Evolutionary conservation across 2,113 vertebrate species (phyloP).

Genomic region (Parus major): DNA sequence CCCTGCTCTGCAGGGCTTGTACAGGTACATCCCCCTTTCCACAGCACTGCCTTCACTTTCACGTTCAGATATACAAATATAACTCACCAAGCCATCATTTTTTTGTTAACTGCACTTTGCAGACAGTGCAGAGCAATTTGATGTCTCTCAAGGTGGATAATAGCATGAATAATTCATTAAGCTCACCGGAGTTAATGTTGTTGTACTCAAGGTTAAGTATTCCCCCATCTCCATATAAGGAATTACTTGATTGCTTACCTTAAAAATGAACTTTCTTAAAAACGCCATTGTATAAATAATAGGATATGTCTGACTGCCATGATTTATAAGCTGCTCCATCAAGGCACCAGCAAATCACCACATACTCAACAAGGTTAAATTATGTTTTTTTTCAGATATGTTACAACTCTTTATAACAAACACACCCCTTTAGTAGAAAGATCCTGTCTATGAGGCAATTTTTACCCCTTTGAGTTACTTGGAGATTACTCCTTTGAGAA

Average conservation of each 20-base stretch:
- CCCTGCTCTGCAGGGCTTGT: neutral
- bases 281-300: conserved; percentile 33
- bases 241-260: conserved; percentile 40
- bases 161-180: conserved; percentile 71
- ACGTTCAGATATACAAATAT: conserved; percentile 17
- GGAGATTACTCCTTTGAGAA: neutral
- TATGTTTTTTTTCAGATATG: neutral
- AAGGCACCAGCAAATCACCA: neutral
- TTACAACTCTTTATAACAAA: neutral
- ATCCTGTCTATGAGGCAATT: neutral
- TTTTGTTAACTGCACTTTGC: conserved; percentile 22
- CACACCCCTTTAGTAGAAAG: neutral
- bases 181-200: conserved; percentile 23
- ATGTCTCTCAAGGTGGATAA: conserved; percentile 58
- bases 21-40: neutral
- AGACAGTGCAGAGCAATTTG: conserved; percentile 40
- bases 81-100: conserved; percentile 41
- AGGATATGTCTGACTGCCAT: neutral
- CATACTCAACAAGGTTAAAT: neutral
- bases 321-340: neutral
- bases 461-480: neutral
- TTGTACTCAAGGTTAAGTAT: conserved; percentile 68
- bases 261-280: conserved; percentile 45
- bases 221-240: conserved; percentile 37
- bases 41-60: neutral